Percentiles rank a stretch among this genome's conserved stretches.
These are phyloP conservation scores for Solea solea DNA, from an alignment of 2,113 vertebrate species.

Conservation along the genomic window DNA sequence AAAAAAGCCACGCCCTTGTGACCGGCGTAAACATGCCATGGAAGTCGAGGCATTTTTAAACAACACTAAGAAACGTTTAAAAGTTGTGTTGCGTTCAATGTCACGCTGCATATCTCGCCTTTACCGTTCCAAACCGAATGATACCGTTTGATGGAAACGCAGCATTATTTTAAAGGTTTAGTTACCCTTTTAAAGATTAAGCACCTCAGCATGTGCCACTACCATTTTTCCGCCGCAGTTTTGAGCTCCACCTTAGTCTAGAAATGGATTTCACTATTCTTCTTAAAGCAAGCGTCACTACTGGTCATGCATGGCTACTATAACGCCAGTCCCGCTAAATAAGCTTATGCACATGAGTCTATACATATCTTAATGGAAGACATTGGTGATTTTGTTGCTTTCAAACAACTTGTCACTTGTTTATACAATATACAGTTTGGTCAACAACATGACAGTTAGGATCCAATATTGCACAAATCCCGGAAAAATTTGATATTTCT, in stretches of 20 bases:
- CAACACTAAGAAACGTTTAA: too few relatives aligned
- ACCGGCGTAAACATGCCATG: too few relatives aligned
- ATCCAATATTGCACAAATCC: constrained; percentile 95
- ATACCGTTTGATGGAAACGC: too few relatives aligned
- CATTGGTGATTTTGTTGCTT: constrained; percentile 99
- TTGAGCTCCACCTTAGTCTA: constrained; percentile 43
- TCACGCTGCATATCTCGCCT: too few relatives aligned
- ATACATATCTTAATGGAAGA: constrained; percentile 99
- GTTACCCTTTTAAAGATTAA: not conserved
- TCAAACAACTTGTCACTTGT: constrained; percentile 99
- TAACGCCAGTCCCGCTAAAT: constrained; percentile 88
- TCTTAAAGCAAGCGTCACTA: constrained; percentile 89
- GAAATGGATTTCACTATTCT: constrained; percentile 67
- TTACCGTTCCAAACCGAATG: too few relatives aligned
- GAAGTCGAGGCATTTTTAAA: too few relatives aligned
- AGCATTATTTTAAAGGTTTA: too few relatives aligned
- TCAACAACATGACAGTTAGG: constrained; percentile 81
- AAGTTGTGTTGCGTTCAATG: too few relatives aligned
- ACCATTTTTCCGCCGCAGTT: not conserved
- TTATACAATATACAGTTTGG: constrained; percentile 97
- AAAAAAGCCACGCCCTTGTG: too few relatives aligned
- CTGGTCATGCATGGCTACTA: constrained; percentile 95
- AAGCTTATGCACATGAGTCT: constrained; percentile 98
- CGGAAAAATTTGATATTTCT: constrained; percentile 33
- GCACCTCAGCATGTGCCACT: not conserved